phyloP scores from a whole-genome alignment of 2,113 vertebrate species.

The Brachypodius melanocephalos region DNA sequence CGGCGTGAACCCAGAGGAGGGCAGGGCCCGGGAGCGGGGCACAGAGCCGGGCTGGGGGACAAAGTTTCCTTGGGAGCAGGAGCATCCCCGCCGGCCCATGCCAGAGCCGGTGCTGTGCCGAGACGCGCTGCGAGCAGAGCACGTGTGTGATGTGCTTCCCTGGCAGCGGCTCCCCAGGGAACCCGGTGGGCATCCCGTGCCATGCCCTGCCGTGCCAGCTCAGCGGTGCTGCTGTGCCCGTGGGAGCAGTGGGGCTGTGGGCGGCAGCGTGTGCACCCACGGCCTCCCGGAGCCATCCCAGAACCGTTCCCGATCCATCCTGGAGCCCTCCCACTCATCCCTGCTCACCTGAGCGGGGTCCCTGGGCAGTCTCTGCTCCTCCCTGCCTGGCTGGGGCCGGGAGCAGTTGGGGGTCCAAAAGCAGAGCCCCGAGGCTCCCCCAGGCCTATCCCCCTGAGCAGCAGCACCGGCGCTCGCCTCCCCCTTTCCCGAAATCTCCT shows the following conservation, averaged over 20 bases:
- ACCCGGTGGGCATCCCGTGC: accelerated
- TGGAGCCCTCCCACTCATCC: not conserved
- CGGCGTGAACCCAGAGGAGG: accelerated
- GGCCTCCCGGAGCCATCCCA: accelerated
- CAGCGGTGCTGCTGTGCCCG: not conserved
- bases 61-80: not conserved
- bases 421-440: not conserved
- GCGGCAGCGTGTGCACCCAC: not conserved
- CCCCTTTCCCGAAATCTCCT: not conserved
- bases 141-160: not conserved
- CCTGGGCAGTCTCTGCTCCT: not conserved
- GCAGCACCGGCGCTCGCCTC: accelerated
- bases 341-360: not conserved
- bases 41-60: not conserved
- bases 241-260: not conserved
- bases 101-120: accelerated
- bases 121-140: not conserved
- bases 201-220: not conserved
- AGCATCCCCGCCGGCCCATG: not conserved
- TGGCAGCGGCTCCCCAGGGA: not conserved
- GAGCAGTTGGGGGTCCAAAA: not conserved
- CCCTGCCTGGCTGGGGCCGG: not conserved
- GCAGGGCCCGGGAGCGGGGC: not conserved
- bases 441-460: not conserved
- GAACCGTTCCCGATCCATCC: not conserved